Evolutionary conservation across 64 coral and sea anemone species (phyloP).

Genomic region (Hydrozoanthus tunicans): DNA sequence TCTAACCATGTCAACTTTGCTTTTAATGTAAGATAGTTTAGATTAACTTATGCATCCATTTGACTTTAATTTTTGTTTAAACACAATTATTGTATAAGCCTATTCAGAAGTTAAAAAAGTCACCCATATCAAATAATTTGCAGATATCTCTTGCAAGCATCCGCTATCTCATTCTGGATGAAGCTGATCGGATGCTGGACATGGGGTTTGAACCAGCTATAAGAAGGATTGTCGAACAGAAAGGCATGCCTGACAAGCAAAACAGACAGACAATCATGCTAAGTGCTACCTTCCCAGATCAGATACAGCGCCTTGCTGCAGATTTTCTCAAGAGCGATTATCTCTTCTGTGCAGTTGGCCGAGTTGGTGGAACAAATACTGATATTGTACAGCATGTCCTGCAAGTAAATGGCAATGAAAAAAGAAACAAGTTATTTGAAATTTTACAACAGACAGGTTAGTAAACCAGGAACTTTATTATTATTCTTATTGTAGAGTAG

Average conservation of each 20-base stretch:
- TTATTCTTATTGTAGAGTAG: background rate
- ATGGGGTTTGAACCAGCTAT: constrained; percentile 88
- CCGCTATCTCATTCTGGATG: constrained; percentile 92
- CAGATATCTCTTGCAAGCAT: constrained; percentile 80
- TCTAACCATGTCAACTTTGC: too few relatives aligned
- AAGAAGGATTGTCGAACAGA: constrained; percentile 69
- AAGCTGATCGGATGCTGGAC: constrained; percentile 97
- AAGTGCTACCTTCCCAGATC: constrained; percentile 97
- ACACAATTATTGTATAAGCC: too few relatives aligned
- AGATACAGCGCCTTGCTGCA: constrained; percentile 84
- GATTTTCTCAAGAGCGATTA: constrained; percentile 86
- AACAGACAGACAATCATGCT: constrained; percentile 92
- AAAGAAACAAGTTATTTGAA: constrained; percentile 83
- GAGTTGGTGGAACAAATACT: constrained; percentile 86
- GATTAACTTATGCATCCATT: too few relatives aligned
- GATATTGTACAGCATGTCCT: constrained; percentile 81
- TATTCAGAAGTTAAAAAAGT: too few relatives aligned
- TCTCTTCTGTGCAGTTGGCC: constrained; percentile 88
- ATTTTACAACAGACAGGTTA: constrained; percentile 81
- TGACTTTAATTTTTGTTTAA: too few relatives aligned
- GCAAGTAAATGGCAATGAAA: constrained; percentile 71
- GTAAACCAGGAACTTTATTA: background rate
- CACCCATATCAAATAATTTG: background rate
- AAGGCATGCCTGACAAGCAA: constrained; percentile 80
- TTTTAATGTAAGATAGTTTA: too few relatives aligned